phyloP scores from a whole-genome alignment of 2,797 vertebrate genomes.

The Phoeniculus purpureus region DNA sequence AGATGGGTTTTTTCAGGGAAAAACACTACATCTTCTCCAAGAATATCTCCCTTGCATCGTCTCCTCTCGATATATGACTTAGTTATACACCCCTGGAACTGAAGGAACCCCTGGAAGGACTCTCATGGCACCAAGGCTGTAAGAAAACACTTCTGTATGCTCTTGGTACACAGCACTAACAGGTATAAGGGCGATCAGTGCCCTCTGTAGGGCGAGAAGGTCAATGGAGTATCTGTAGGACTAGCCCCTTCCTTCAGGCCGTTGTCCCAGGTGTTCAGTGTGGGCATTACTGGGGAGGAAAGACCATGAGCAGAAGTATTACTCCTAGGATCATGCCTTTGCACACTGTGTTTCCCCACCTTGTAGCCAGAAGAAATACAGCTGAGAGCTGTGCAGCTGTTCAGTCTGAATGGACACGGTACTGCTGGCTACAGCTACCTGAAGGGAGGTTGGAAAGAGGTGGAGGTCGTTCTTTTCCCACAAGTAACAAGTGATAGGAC shows the following conservation, averaged over 20 bases:
- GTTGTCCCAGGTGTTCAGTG: neutral
- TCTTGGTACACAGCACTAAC: neutral
- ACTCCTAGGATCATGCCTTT: neutral
- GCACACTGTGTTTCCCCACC: neutral
- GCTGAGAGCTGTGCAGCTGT: neutral
- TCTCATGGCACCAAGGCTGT: neutral
- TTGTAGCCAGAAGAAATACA: neutral
- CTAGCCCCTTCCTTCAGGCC: neutral
- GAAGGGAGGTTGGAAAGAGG: neutral
- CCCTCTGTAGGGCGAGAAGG: neutral
- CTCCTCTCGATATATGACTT: neutral
- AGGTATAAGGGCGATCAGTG: neutral
- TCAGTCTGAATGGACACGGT: too few relatives aligned
- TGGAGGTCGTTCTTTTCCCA: neutral
- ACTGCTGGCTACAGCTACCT: too few relatives aligned
- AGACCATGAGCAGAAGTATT: neutral
- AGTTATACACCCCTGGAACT: neutral
- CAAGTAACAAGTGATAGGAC: too few relatives aligned
- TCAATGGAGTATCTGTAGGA: neutral
- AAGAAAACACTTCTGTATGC: neutral
- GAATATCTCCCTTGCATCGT: neutral
- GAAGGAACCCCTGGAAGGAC: neutral
- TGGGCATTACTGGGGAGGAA: rapidly evolving
- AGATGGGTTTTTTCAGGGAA: neutral
- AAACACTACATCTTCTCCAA: neutral